phyloP scores from a whole-genome alignment of 2,888 invertebrate species.

The Gastrophysa polygoni region DNA sequence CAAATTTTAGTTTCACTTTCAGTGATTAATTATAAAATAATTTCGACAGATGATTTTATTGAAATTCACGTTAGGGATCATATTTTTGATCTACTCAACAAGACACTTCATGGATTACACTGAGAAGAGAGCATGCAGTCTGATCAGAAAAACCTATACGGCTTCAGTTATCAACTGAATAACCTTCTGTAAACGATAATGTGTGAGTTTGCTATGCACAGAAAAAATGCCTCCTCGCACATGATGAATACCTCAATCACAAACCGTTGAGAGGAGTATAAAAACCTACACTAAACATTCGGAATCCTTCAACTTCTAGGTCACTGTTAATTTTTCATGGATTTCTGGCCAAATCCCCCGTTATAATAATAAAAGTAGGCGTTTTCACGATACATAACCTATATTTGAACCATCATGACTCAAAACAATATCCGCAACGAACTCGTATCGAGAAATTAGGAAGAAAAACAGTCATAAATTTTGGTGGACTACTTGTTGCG shows the following conservation, averaged over 20 bases:
- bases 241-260: too few relatives aligned
- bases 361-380: not conserved
- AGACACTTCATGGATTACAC: not conserved
- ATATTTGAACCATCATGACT: not conserved
- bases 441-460: conserved; percentile 15
- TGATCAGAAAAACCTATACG: too few relatives aligned
- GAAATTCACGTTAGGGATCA: too few relatives aligned
- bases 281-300: too few relatives aligned
- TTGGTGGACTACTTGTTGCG: not conserved
- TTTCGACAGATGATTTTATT: too few relatives aligned
- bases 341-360: not conserved
- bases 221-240: too few relatives aligned
- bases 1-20: too few relatives aligned
- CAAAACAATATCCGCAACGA: conserved; percentile 9
- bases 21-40: not conserved
- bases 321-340: not conserved
- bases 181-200: too few relatives aligned
- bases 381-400: not conserved
- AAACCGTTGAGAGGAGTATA: too few relatives aligned
- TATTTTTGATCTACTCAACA: not conserved
- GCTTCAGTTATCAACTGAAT: too few relatives aligned
- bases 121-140: too few relatives aligned
- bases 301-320: not conserved
- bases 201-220: too few relatives aligned
- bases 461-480: conserved; percentile 28